These are phyloP conservation scores for Syrrhaptes paradoxus DNA, from an alignment of 2,113 vertebrate species.

Conservation along the genomic window DNA sequence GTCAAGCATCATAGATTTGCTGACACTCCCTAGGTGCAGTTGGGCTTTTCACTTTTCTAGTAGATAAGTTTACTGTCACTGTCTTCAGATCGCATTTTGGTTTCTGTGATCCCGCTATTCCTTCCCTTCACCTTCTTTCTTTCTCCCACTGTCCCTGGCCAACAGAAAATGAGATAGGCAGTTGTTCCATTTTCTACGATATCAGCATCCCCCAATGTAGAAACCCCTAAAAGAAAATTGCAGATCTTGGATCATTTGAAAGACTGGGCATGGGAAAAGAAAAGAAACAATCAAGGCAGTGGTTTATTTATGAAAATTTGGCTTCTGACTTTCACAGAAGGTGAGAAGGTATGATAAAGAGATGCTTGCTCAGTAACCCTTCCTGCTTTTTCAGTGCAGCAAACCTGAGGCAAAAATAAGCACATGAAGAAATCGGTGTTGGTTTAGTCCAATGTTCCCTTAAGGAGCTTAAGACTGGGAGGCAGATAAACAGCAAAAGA, in stretches of 20 bases:
- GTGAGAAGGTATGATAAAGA: neutral
- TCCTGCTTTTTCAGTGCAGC: neutral
- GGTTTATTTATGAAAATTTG: neutral
- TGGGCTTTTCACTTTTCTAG: neutral
- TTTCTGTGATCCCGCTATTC: neutral
- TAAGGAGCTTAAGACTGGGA: neutral
- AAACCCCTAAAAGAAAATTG: neutral
- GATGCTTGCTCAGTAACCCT: neutral
- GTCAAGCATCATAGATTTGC: neutral
- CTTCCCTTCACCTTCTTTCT: neutral
- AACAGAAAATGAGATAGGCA: neutral
- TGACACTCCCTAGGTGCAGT: neutral
- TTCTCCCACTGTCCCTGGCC: neutral
- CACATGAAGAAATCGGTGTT: neutral
- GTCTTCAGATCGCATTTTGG: neutral
- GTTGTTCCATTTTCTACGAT: neutral
- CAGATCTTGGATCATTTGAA: neutral
- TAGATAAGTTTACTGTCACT: neutral
- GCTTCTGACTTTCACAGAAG: neutral
- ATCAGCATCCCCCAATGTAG: neutral
- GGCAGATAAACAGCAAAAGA: neutral
- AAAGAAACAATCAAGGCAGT: neutral
- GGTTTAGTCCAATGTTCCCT: constrained; percentile 22
- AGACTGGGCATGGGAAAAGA: neutral
- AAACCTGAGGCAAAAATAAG: constrained; percentile 7